phyloP scores from a whole-genome alignment of 2,888 invertebrate species.

The Hipparchia semele region DNA sequence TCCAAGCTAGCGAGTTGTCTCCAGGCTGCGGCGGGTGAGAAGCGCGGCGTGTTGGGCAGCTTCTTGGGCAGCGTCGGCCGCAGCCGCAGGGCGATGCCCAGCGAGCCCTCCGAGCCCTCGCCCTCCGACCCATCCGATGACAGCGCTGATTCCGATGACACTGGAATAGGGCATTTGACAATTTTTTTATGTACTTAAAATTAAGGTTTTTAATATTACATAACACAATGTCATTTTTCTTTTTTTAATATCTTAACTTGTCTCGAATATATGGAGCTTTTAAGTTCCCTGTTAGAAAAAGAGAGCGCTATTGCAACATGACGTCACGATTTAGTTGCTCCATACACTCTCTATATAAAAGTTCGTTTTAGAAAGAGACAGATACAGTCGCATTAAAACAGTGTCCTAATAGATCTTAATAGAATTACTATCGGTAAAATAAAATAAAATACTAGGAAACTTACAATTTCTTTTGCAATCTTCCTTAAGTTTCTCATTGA shows the following conservation, averaged over 20 bases:
- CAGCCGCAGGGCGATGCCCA: conserved; percentile 88
- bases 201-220: too few relatives aligned
- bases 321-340: too few relatives aligned
- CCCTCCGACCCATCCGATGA: conserved; percentile 81
- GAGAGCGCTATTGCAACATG: too few relatives aligned
- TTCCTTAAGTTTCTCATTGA: conserved; percentile 67
- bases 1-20: conserved; percentile 86
- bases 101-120: conserved; percentile 73
- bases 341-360: too few relatives aligned
- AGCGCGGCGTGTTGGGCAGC: conserved; percentile 89
- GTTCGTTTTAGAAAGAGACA: too few relatives aligned
- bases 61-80: conserved; percentile 92
- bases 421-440: neutral
- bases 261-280: too few relatives aligned
- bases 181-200: too few relatives aligned
- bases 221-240: too few relatives aligned
- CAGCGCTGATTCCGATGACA: conserved; percentile 82
- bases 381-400: too few relatives aligned
- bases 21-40: conserved; percentile 94
- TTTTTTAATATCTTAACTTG: too few relatives aligned
- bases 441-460: conserved; percentile 30
- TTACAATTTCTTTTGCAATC: conserved; percentile 71
- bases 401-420: neutral
- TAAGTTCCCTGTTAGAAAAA: too few relatives aligned
- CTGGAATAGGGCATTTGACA: conserved; percentile 46